phyloP scores from a whole-genome alignment of 2,113 vertebrate species.

The Nanorana parkeri region DNA sequence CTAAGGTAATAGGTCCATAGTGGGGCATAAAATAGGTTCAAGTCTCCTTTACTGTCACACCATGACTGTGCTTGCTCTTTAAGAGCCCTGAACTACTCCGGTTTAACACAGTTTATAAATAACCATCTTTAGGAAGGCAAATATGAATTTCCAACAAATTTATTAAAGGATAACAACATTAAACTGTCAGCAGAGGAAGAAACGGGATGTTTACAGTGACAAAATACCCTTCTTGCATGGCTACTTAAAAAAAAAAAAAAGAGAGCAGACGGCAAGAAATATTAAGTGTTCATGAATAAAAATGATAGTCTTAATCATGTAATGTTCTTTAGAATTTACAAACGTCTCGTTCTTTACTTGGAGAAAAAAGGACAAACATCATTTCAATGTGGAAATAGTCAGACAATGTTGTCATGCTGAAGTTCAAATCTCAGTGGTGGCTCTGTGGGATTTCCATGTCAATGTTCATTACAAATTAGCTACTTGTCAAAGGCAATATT shows the following conservation, averaged over 20 bases:
- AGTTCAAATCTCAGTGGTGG: constrained; percentile 31
- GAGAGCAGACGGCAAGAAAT: background rate
- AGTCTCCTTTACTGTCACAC: too few species aligned
- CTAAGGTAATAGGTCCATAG: too few species aligned
- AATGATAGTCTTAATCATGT: constrained; percentile 54
- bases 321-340: constrained; percentile 37
- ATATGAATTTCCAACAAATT: background rate
- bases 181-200: background rate
- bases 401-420: constrained; percentile 55
- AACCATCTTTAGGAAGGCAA: background rate
- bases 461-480: constrained; percentile 59
- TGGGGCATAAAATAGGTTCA: too few species aligned
- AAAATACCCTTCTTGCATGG: constrained; percentile 5
- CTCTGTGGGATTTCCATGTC: constrained; percentile 58
- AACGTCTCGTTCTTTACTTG: constrained; percentile 24
- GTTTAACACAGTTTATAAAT: too few species aligned
- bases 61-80: too few species aligned
- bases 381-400: constrained; percentile 52
- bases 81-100: too few species aligned
- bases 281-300: constrained; percentile 44
- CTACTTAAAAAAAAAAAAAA: constrained; percentile 9
- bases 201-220: constrained; percentile 1
- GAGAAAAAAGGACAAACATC: constrained; percentile 49
- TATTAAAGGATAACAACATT: background rate
- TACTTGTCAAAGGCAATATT: constrained; percentile 56